Percentiles rank a stretch among this genome's conserved stretches.
Conservation (phyloP, 2,888 invertebrate species). For the Philereme vetulata region DNA sequence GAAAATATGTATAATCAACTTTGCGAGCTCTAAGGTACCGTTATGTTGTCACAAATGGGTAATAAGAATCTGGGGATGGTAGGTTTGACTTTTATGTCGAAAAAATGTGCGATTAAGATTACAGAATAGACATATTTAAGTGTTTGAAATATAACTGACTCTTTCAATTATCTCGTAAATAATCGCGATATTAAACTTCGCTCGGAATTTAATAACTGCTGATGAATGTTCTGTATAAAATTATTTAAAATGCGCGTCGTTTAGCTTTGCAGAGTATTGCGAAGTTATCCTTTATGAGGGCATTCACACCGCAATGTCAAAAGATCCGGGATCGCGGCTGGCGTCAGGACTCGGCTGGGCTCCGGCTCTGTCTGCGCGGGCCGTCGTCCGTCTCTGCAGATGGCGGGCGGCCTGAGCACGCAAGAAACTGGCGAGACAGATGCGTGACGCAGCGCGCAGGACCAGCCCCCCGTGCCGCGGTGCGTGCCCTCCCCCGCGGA, state of each 20-base stretch:
- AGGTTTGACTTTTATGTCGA: neutral
- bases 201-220: slow-evolving; percentile 29
- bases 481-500: slow-evolving; percentile 57
- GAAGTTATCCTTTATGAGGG: slow-evolving; percentile 47
- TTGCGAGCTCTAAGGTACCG: slow-evolving; percentile 2
- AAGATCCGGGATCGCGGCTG: slow-evolving; percentile 43
- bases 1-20: slow-evolving; percentile 15
- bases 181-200: slow-evolving; percentile 15
- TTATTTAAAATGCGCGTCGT: slow-evolving; percentile 22
- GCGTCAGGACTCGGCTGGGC: slow-evolving; percentile 20
- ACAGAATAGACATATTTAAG: neutral
- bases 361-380: slow-evolving; percentile 31
- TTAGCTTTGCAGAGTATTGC: slow-evolving; percentile 26
- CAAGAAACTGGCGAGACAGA: slow-evolving; percentile 75
- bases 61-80: neutral
- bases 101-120: neutral
- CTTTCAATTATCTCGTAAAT: neutral
- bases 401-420: slow-evolving; percentile 73
- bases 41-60: neutral
- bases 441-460: slow-evolving; percentile 84
- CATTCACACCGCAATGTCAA: slow-evolving; percentile 59
- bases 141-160: neutral
- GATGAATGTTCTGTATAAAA: slow-evolving; percentile 25
- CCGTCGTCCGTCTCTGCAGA: slow-evolving; percentile 73
- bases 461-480: slow-evolving; percentile 65